A percentile compares a stretch with the other conserved stretches of the same genome.
Conservation (phyloP, 2,113 vertebrate species). For the Maccullochella peelii region DNA sequence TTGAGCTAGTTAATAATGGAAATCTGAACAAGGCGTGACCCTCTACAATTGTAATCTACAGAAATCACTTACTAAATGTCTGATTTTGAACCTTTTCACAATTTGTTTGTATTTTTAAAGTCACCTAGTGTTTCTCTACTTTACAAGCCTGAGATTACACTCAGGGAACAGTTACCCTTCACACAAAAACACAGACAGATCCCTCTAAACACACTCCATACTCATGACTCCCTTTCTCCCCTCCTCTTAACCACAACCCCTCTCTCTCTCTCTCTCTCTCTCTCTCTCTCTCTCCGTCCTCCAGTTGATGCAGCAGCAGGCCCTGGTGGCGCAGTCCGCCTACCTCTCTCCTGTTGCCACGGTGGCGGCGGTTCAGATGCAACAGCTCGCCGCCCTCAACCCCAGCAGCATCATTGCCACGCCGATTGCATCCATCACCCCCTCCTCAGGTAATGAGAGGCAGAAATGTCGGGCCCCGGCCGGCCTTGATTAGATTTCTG, state of each 20-base stretch:
- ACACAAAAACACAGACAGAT: slow-evolving; percentile 2
- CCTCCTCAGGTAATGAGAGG: slow-evolving; percentile 90
- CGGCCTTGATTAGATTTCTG: slow-evolving; percentile 70
- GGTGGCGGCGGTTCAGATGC: slow-evolving; percentile 95
- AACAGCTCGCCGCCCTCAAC: slow-evolving; percentile 94
- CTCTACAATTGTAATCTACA: not conserved
- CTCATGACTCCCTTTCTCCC: not conserved
- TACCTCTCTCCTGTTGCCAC: slow-evolving; percentile 96
- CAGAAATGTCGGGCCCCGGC: slow-evolving; percentile 55
- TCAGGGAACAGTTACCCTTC: not conserved
- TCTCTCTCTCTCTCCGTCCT: not conserved
- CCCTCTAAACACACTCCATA: not conserved
- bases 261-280: slow-evolving; percentile 13
- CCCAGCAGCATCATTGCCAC: slow-evolving; percentile 93
- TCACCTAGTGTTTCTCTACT: slow-evolving; percentile 5
- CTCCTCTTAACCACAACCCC: slow-evolving; percentile 2
- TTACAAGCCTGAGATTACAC: slow-evolving; percentile 5
- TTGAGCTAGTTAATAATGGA: slow-evolving; percentile 20
- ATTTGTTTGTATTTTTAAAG: not conserved
- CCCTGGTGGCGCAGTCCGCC: slow-evolving; percentile 94
- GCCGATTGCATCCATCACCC: slow-evolving; percentile 92
- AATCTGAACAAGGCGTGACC: slow-evolving; percentile 1
- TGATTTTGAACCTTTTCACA: too few relatives aligned
- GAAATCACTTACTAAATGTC: too few relatives aligned
- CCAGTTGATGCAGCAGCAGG: slow-evolving; percentile 97